Conservation (phyloP, 1,140 invertebrate species). For the Pseudomyrmex dendroicus region DNA sequence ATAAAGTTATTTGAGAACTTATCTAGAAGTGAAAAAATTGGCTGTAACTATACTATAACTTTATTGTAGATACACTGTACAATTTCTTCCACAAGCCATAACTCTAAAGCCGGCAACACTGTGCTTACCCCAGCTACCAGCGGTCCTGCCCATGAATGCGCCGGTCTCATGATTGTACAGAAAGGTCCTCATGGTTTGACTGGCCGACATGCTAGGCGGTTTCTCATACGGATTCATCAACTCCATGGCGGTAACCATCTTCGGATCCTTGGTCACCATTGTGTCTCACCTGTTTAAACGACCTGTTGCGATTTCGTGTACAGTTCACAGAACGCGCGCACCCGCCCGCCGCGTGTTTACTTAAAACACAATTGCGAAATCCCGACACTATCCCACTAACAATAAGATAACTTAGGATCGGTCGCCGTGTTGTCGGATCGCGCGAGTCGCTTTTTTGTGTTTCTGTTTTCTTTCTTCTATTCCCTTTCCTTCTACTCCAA, state of each 20-base stretch:
- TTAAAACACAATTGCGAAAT: background rate
- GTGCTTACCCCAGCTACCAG: slow-evolving; percentile 90
- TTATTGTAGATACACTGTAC: background rate
- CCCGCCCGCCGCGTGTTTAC: background rate
- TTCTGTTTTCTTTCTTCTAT: background rate
- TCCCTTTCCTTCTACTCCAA: slow-evolving; percentile 1
- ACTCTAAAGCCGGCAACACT: slow-evolving; percentile 35
- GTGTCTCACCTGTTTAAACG: slow-evolving; percentile 50
- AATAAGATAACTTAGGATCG: no score
- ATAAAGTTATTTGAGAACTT: no score
- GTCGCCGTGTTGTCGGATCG: background rate
- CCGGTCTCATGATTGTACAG: slow-evolving; percentile 90
- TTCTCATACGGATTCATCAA: slow-evolving; percentile 81
- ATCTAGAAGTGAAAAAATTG: no score
- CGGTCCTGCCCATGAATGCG: slow-evolving; percentile 90
- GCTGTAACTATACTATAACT: background rate
- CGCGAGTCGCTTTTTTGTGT: background rate
- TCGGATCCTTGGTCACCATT: slow-evolving; percentile 78
- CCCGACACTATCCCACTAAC: no score
- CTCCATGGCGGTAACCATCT: slow-evolving; percentile 67
- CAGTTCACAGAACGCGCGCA: slow-evolving; percentile 15
- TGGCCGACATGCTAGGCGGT: slow-evolving; percentile 75
- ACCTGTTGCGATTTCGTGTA: background rate
- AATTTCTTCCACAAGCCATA: slow-evolving; percentile 11
- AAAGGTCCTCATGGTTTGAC: slow-evolving; percentile 84